These are phyloP conservation scores for Sorex araneus DNA, from an alignment of 2,113 vertebrate genomes.

Conservation along the genomic window DNA sequence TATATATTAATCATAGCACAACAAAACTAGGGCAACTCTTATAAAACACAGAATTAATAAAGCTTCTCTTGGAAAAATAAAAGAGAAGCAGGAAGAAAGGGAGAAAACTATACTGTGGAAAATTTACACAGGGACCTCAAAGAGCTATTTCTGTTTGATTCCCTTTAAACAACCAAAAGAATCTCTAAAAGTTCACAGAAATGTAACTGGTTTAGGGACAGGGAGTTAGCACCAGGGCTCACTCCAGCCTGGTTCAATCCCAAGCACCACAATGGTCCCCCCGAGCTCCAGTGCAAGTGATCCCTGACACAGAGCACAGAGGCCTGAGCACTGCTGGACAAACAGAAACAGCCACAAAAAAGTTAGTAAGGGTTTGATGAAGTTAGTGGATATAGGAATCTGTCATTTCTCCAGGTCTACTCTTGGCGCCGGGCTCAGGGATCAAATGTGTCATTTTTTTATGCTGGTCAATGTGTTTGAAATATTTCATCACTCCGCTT, in stretches of 20 bases:
- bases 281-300: no score
- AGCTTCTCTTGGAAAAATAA: not conserved
- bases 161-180: constrained; percentile 38
- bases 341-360: not conserved
- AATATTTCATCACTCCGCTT: constrained; percentile 56
- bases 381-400: not conserved
- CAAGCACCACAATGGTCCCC: no score
- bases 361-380: constrained; percentile 13
- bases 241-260: no score
- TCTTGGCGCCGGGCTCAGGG: no score
- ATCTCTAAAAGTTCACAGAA: not conserved
- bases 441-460: not conserved
- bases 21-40: not conserved
- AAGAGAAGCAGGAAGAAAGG: not conserved
- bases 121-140: not conserved
- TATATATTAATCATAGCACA: not conserved
- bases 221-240: no score
- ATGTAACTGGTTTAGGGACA: not conserved
- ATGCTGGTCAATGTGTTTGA: constrained; percentile 10
- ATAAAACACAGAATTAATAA: no score
- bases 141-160: not conserved
- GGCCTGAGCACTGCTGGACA: no score
- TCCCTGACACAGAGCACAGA: no score
- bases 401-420: not conserved
- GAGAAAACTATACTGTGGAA: not conserved